Conservation (phyloP, 2,797 vertebrate genomes). For the Odontamblyopus lacepedii region DNA sequence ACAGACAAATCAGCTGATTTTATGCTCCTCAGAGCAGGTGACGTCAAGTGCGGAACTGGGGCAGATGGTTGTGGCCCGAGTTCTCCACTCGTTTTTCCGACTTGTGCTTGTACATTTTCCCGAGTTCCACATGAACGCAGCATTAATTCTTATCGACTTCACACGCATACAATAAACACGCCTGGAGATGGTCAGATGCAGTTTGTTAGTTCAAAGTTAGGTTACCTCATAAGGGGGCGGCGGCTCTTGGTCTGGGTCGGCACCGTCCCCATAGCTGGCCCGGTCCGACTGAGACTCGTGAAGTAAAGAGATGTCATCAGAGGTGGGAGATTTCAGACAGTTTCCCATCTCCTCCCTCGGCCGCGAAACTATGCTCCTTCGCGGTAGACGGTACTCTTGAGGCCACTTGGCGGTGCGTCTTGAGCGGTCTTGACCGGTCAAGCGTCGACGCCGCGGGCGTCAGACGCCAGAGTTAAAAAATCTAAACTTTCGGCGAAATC, state of each 20-base stretch:
- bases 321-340: conserved; percentile 95
- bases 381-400: conserved; percentile 6
- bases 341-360: conserved; percentile 89
- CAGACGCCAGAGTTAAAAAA: too few relatives aligned
- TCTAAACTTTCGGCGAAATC: conserved; percentile 11
- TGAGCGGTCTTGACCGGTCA: too few relatives aligned
- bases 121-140: too few relatives aligned
- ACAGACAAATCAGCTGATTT: too few relatives aligned
- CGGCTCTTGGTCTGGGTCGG: conserved; percentile 91
- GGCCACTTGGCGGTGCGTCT: neutral
- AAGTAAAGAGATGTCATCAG: conserved; percentile 96
- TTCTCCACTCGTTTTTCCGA: too few relatives aligned
- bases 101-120: too few relatives aligned
- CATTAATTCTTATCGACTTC: too few relatives aligned
- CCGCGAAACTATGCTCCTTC: conserved; percentile 41
- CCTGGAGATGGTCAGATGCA: neutral
- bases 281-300: conserved; percentile 96
- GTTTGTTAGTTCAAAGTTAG: conserved; percentile 14
- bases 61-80: too few relatives aligned
- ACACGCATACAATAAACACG: neutral
- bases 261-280: conserved; percentile 92
- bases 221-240: conserved; percentile 96
- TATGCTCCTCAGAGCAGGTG: too few relatives aligned
- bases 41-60: too few relatives aligned
- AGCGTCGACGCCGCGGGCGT: too few relatives aligned